These are phyloP conservation scores for Luperina nickerlii DNA, from an alignment of 2,888 invertebrate genomes.

Conservation along the genomic window DNA sequence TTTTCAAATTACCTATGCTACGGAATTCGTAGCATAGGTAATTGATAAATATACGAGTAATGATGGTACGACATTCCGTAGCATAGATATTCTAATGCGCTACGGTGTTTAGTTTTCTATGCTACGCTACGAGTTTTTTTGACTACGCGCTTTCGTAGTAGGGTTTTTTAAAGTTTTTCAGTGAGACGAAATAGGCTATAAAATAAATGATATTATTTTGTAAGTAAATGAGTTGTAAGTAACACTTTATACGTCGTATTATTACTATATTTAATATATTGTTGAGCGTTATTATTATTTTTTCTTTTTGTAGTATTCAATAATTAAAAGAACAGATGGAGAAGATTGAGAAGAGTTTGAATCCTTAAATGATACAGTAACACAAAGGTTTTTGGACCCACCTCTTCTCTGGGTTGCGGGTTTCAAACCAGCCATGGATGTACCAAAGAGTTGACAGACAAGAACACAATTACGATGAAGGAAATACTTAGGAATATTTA, in stretches of 20 bases:
- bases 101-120: slow-evolving; percentile 23
- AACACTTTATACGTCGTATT: not conserved
- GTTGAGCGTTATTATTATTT: not conserved
- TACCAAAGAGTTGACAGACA: not conserved
- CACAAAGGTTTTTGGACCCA: not conserved
- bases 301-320: not conserved
- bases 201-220: not conserved
- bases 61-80: slow-evolving; percentile 52
- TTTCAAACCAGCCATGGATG: too few species aligned
- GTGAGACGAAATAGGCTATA: not conserved
- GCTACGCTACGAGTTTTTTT: slow-evolving; percentile 18
- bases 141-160: slow-evolving; percentile 16
- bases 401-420: too few species aligned
- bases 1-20: slow-evolving; percentile 67
- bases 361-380: not conserved
- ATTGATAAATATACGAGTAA: too few species aligned
- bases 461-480: not conserved
- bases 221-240: not conserved
- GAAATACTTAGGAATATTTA: slow-evolving; percentile 15
- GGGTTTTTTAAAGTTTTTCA: not conserved
- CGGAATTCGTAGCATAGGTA: slow-evolving; percentile 53
- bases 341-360: not conserved
- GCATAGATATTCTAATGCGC: slow-evolving; percentile 43
- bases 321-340: too few species aligned
- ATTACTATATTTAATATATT: not conserved